These are phyloP conservation scores for Ophion slaviceki DNA, from an alignment of 2,888 invertebrate species.

Conservation along the genomic window DNA sequence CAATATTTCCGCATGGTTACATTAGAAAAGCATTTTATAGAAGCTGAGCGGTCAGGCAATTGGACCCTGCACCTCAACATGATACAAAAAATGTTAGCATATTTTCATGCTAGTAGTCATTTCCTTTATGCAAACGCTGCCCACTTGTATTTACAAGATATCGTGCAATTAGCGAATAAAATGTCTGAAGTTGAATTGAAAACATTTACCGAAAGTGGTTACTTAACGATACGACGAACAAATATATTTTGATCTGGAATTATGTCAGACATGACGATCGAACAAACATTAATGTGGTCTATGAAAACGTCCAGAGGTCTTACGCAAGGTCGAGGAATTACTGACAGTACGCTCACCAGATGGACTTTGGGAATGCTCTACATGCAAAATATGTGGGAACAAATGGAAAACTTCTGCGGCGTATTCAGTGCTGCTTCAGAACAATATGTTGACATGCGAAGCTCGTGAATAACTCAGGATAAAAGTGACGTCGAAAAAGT, in stretches of 20 bases:
- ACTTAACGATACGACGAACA: conserved; percentile 38
- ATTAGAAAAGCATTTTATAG: conserved; percentile 65
- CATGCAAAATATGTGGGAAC: conserved; percentile 53
- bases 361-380: conserved; percentile 48
- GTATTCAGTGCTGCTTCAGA: conserved; percentile 41
- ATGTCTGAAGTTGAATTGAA: conserved; percentile 25
- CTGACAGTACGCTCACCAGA: conserved; percentile 28
- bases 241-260: conserved; percentile 43
- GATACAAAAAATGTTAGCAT: conserved; percentile 71
- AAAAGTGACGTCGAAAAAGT: conserved; percentile 57
- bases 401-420: conserved; percentile 44
- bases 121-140: conserved; percentile 75
- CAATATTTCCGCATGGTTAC: conserved; percentile 68
- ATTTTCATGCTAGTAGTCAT: conserved; percentile 16
- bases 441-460: conserved; percentile 54
- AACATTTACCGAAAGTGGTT: conserved; percentile 19
- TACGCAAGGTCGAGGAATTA: conserved; percentile 42
- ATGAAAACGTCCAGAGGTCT: conserved; percentile 41
- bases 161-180: conserved; percentile 71
- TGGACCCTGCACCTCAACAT: conserved; percentile 65
- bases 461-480: conserved; percentile 49
- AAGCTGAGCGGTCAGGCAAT: conserved; percentile 67
- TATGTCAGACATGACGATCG: conserved; percentile 46
- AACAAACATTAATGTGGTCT: conserved; percentile 42
- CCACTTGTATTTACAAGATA: conserved; percentile 80